These are phyloP conservation scores for Oncorhynchus tshawytscha DNA, from an alignment of 2,113 vertebrate genomes.

Conservation along the genomic window DNA sequence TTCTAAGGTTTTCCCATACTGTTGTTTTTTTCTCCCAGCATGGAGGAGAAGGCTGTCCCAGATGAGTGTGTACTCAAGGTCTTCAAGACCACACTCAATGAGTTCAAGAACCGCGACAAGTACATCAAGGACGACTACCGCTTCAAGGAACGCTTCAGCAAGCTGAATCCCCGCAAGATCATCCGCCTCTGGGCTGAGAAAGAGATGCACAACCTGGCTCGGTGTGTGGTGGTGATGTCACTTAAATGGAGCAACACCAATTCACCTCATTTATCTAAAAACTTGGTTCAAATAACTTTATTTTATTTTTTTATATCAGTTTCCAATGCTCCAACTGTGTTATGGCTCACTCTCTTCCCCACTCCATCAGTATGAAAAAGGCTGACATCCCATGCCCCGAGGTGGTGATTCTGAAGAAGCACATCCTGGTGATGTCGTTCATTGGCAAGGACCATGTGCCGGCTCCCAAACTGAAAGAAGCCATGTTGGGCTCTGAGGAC, in stretches of 20 bases:
- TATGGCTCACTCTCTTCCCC: too few species aligned
- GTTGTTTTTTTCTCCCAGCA: constrained; percentile 46
- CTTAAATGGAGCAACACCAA: too few species aligned
- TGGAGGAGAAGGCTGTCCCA: constrained; percentile 81
- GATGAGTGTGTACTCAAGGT: constrained; percentile 94
- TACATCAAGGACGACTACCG: constrained; percentile 99
- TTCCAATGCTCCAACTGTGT: too few species aligned
- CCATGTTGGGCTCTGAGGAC: constrained; percentile 80
- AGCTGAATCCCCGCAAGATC: constrained; percentile 94
- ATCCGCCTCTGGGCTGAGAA: constrained; percentile 98
- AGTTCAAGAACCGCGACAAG: constrained; percentile 96
- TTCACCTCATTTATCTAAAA: too few species aligned
- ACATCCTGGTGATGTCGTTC: constrained; percentile 97
- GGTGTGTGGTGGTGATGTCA: constrained; percentile 67
- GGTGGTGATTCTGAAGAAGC: constrained; percentile 91
- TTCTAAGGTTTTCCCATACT: not conserved
- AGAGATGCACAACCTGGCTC: constrained; percentile 95
- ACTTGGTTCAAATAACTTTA: too few species aligned
- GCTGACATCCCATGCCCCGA: constrained; percentile 89
- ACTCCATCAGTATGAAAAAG: constrained; percentile 84
- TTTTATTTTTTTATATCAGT: not conserved
- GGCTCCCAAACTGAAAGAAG: constrained; percentile 94
- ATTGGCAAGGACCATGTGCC: constrained; percentile 92
- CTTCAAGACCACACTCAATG: constrained; percentile 97
- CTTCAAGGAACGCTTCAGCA: constrained; percentile 96